These are phyloP conservation scores for Lophius americanus DNA, from an alignment of 2,797 vertebrate species.

Conservation along the genomic window DNA sequence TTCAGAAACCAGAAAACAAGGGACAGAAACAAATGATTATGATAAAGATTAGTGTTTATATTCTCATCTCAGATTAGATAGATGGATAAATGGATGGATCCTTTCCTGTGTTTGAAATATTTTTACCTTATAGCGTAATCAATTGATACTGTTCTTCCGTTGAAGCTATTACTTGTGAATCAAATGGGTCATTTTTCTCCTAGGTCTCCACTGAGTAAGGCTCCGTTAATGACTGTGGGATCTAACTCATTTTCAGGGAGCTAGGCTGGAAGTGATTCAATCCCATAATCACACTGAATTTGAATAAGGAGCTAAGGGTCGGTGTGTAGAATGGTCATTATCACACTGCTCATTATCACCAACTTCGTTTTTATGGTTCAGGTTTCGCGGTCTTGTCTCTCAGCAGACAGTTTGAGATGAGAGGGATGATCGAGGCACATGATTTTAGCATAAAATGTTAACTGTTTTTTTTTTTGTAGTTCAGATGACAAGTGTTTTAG, in stretches of 20 bases:
- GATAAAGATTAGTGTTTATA: constrained; percentile 1
- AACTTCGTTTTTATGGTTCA: constrained; percentile 36
- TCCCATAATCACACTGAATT: constrained; percentile 52
- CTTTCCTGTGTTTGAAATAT: constrained; percentile 24
- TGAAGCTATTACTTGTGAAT: constrained; percentile 46
- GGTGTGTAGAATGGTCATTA: constrained; percentile 56
- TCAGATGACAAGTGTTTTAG: background rate
- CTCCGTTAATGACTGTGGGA: constrained; percentile 43
- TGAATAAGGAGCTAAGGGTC: constrained; percentile 59
- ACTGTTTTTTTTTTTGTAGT: no score
- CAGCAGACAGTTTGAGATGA: constrained; percentile 10
- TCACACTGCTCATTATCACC: constrained; percentile 57
- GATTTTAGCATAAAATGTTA: no score
- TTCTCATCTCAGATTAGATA: constrained; percentile 18
- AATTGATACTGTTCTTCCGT: constrained; percentile 40
- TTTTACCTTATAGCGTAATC: constrained; percentile 35
- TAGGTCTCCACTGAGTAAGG: constrained; percentile 27
- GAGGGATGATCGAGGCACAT: background rate
- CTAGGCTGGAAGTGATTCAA: constrained; percentile 41
- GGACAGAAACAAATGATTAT: constrained; percentile 19
- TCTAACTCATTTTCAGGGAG: constrained; percentile 34
- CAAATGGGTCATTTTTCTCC: constrained; percentile 43
- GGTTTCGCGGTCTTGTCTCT: constrained; percentile 25
- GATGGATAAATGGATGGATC: background rate
- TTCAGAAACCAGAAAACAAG: background rate